A percentile compares a stretch with the other conserved stretches of the same genome.
phyloP scores from a whole-genome alignment of 2,797 vertebrate genomes.

The Sebastes jordani region DNA sequence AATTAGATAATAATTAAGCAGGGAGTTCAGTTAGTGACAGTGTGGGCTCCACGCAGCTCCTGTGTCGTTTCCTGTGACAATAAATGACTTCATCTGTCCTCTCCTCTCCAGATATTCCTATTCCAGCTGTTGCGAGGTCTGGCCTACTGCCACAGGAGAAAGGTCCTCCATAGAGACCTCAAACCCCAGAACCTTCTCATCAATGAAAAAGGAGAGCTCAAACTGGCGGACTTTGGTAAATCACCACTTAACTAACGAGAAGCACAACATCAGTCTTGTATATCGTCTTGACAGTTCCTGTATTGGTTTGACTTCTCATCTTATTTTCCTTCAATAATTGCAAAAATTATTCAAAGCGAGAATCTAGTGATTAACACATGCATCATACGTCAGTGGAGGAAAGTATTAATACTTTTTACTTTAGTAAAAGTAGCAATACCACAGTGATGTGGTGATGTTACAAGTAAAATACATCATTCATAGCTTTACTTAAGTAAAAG shows the following conservation, averaged over 20 bases:
- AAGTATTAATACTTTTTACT: no score
- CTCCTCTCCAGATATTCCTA: conserved; percentile 78
- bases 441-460: no score
- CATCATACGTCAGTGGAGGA: neutral
- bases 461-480: no score
- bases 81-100: neutral
- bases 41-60: no score
- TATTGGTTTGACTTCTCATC: neutral
- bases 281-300: neutral
- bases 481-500: no score
- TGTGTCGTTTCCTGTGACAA: neutral
- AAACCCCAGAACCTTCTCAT: conserved; percentile 88
- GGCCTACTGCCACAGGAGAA: conserved; percentile 84
- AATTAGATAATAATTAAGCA: no score
- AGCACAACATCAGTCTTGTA: neutral
- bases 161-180: conserved; percentile 86
- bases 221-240: conserved; percentile 86
- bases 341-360: neutral
- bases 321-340: neutral
- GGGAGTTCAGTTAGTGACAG: no score
- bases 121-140: conserved; percentile 85
- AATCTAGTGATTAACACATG: neutral
- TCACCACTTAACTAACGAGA: neutral
- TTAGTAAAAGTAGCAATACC: no score
- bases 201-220: conserved; percentile 85